Percentiles rank a stretch among this genome's conserved stretches.
These are phyloP conservation scores for Burhinus oedicnemus DNA, from an alignment of 2,113 vertebrate species.

Conservation along the genomic window DNA sequence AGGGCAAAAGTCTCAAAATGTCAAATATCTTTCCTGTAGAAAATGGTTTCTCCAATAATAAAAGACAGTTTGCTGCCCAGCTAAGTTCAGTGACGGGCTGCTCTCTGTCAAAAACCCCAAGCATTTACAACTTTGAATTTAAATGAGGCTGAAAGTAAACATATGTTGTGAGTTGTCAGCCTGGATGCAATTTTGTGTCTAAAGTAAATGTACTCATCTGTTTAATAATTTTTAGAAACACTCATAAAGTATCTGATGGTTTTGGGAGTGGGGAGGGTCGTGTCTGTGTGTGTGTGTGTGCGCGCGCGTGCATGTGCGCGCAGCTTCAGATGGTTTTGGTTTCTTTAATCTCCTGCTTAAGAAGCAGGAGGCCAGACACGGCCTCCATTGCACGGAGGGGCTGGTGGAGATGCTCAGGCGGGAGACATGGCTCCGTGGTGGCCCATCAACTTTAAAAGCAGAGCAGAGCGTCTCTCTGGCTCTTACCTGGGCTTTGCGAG, in stretches of 20 bases:
- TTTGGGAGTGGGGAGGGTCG: not conserved
- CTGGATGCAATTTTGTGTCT: not conserved
- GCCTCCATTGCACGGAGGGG: not conserved
- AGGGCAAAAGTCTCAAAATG: slow-evolving; percentile 52
- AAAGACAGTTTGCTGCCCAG: slow-evolving; percentile 50
- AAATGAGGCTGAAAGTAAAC: slow-evolving; percentile 5
- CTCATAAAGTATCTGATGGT: not conserved
- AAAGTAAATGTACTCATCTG: slow-evolving; percentile 5
- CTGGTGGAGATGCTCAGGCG: not conserved
- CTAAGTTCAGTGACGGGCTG: slow-evolving; percentile 11
- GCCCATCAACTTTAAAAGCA: not conserved
- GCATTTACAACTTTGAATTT: slow-evolving; percentile 35
- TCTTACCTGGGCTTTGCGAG: not conserved
- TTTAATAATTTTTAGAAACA: slow-evolving; percentile 26
- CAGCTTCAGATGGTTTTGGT: not conserved
- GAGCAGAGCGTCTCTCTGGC: not conserved
- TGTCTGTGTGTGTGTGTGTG: too few relatives aligned
- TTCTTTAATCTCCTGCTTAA: not conserved
- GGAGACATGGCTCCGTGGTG: accelerated
- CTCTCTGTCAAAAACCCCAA: slow-evolving; percentile 43
- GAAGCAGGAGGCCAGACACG: not conserved
- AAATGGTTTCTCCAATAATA: slow-evolving; percentile 6
- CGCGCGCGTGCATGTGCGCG: too few relatives aligned
- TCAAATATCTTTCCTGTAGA: slow-evolving; percentile 18
- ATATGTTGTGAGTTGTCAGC: not conserved